Evolutionary conservation across 2,113 vertebrate species (phyloP).

Genomic region (Sporophila hypoxantha): DNA sequence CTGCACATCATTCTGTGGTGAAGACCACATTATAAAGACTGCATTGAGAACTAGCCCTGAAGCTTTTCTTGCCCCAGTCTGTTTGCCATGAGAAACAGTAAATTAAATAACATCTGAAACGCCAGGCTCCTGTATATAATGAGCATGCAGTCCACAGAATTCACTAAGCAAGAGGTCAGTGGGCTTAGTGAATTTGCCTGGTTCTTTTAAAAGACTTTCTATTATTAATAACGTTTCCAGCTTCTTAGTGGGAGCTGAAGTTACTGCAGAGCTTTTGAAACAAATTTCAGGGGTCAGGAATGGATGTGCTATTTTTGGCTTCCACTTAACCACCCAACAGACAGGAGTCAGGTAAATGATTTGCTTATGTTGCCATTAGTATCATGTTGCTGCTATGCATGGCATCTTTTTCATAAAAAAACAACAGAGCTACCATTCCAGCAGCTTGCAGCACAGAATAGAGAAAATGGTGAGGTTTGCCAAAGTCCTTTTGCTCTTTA

Average conservation of each 20-base stretch:
- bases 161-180: background rate
- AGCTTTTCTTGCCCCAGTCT: background rate
- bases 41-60: background rate
- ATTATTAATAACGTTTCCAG: background rate
- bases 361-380: background rate
- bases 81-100: background rate
- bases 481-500: background rate
- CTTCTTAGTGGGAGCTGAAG: background rate
- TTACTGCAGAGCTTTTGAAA: background rate
- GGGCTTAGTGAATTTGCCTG: background rate
- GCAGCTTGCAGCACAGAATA: background rate
- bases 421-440: background rate
- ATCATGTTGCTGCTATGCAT: background rate
- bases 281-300: background rate
- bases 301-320: background rate
- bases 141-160: background rate
- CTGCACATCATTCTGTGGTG: background rate
- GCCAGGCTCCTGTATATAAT: rapidly evolving
- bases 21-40: background rate
- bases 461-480: background rate
- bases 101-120: rapidly evolving
- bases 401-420: background rate
- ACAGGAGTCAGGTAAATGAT: background rate
- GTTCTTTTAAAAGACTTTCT: background rate
- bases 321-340: background rate